These are phyloP conservation scores for Meandrusa payeni DNA, from an alignment of 2,888 invertebrate species.

Conservation along the genomic window DNA sequence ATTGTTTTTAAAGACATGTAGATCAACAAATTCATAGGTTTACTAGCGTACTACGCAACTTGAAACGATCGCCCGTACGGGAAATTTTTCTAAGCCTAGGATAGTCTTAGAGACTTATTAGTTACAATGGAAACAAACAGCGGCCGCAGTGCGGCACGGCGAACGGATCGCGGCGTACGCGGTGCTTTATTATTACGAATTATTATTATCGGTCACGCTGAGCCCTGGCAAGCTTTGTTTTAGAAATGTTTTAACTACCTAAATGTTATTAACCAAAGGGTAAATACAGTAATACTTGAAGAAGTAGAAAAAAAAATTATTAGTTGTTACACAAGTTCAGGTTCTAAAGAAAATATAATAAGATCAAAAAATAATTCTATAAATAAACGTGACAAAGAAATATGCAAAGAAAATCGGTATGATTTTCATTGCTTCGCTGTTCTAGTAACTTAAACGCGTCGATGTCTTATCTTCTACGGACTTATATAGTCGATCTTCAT, in stretches of 20 bases:
- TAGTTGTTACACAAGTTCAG: no score
- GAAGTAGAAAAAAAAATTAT: background rate
- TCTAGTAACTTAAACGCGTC: slow-evolving; percentile 27
- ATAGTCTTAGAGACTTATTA: background rate
- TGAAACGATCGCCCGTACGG: no score
- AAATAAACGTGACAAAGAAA: no score
- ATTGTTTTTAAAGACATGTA: no score
- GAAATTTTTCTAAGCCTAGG: no score
- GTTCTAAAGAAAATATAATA: no score
- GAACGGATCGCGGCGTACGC: slow-evolving; percentile 24
- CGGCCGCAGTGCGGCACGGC: slow-evolving; percentile 30
- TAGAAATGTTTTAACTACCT: slow-evolving; percentile 13
- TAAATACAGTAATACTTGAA: background rate
- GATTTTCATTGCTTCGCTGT: no score
- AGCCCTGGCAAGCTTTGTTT: slow-evolving; percentile 18
- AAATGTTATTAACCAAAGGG: slow-evolving; percentile 13
- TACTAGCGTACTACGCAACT: no score
- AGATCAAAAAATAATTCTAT: background rate
- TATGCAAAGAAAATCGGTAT: no score
- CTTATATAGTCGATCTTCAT: no score
- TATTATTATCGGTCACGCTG: slow-evolving; percentile 21
- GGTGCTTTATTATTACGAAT: slow-evolving; percentile 31
- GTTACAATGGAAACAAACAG: slow-evolving; percentile 30
- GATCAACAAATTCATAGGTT: no score
- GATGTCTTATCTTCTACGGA: slow-evolving; percentile 29